Percentiles rank a stretch among this genome's conserved stretches.
These are phyloP conservation scores for Serilophus lunatus DNA, from an alignment of 2,113 vertebrate species.

Conservation along the genomic window DNA sequence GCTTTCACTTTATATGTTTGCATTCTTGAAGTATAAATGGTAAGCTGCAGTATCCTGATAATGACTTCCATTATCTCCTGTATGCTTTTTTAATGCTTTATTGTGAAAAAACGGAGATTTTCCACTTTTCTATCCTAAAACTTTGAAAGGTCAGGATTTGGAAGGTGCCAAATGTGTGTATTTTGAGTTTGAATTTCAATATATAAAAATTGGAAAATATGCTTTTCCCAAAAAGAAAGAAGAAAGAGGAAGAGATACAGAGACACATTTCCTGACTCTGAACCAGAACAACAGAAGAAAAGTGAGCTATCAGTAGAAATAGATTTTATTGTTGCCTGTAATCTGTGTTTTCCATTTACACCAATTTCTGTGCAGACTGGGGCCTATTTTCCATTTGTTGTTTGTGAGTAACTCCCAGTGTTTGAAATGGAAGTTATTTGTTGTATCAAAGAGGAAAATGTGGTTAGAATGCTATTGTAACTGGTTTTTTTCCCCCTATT, in stretches of 20 bases:
- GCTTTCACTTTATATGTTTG: not conserved
- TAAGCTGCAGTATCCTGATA: not conserved
- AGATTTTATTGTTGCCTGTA: conserved; percentile 19
- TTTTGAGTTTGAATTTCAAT: not conserved
- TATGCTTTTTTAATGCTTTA: not conserved
- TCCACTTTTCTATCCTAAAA: not conserved
- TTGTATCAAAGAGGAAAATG: conserved; percentile 14
- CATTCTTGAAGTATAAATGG: not conserved
- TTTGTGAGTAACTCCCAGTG: not conserved
- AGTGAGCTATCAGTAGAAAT: conserved; percentile 15
- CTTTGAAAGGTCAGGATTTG: not conserved
- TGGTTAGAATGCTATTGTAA: not conserved
- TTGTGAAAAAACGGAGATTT: not conserved
- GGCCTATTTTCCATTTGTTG: conserved; percentile 29
- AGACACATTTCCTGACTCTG: not conserved
- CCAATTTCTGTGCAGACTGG: conserved; percentile 27
- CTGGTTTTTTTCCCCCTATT: not conserved
- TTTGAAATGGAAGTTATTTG: conserved; percentile 48
- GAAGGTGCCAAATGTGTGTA: not conserved
- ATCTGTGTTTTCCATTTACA: conserved; percentile 39
- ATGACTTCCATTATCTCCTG: not conserved
- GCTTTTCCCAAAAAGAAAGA: not conserved
- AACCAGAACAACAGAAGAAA: not conserved
- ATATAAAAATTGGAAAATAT: not conserved
- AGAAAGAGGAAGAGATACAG: not conserved